Conservation (phyloP, 2,797 vertebrate genomes). For the Eulemur mongoz region DNA sequence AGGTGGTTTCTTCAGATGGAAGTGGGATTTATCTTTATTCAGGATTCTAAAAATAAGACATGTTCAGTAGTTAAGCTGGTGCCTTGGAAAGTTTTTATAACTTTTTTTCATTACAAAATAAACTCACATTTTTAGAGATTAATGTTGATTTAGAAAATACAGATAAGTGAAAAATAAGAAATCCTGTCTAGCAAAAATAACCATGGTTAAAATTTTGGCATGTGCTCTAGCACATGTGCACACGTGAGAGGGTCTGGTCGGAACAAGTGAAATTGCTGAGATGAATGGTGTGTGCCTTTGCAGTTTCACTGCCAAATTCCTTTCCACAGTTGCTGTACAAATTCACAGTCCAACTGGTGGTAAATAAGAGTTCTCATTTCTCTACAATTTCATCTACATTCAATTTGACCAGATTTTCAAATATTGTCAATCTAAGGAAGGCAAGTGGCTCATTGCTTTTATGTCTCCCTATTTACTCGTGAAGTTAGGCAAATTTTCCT, state of each 20-base stretch:
- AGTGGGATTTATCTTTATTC: neutral
- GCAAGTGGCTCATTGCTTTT: neutral
- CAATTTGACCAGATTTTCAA: neutral
- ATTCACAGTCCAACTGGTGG: neutral
- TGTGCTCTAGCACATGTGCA: neutral
- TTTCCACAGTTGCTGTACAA: neutral
- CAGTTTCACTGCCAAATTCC: neutral
- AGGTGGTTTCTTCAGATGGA: neutral
- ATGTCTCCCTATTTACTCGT: neutral
- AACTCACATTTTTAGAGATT: neutral
- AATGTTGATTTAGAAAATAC: slow-evolving; percentile 19
- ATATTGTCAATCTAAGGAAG: neutral
- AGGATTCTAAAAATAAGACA: neutral
- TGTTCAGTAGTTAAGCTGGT: neutral
- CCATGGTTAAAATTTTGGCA: neutral
- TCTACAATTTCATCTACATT: neutral
- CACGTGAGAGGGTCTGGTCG: neutral
- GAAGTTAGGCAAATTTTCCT: neutral
- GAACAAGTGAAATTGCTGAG: neutral
- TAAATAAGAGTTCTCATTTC: neutral
- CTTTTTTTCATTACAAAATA: neutral
- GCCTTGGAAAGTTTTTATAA: neutral
- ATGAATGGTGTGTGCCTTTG: neutral
- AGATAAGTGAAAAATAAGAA: neutral
- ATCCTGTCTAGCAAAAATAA: neutral